Evolutionary conservation across 2,113 vertebrate genomes (phyloP).

Genomic region (Misgurnus mizolepis): DNA sequence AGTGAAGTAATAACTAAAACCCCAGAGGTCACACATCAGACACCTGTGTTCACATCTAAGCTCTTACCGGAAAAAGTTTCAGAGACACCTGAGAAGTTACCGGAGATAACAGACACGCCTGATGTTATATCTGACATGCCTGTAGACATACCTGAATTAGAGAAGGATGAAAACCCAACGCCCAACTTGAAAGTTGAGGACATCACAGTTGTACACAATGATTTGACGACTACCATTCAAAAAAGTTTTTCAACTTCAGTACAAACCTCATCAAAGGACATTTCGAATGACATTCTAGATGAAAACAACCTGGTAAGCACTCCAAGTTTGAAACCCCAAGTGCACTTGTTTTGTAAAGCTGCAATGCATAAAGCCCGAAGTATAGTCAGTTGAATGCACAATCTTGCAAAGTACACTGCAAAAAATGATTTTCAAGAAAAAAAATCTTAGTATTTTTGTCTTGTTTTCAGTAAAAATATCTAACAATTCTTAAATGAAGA

Average conservation of each 20-base stretch:
- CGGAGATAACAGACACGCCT: background rate
- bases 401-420: no score
- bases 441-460: no score
- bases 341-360: background rate
- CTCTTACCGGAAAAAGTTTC: background rate
- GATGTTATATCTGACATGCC: background rate
- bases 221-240: slow-evolving; percentile 30
- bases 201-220: slow-evolving; percentile 15
- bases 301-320: slow-evolving; percentile 63
- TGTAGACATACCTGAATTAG: slow-evolving; percentile 51
- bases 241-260: slow-evolving; percentile 20
- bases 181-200: slow-evolving; percentile 23
- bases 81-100: slow-evolving; percentile 16
- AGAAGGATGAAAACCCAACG: slow-evolving; percentile 45
- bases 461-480: no score
- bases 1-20: slow-evolving; percentile 13
- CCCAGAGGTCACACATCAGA: background rate
- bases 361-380: no score
- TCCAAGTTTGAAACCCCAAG: background rate
- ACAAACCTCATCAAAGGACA: slow-evolving; percentile 19
- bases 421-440: no score
- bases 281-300: slow-evolving; percentile 41
- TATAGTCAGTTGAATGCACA: no score
- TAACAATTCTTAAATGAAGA: no score
- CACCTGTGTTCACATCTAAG: background rate